Base-by-base conservation (phyloP, 2,888 invertebrate genomes). In the Meghimatium bilineatum region DNA sequence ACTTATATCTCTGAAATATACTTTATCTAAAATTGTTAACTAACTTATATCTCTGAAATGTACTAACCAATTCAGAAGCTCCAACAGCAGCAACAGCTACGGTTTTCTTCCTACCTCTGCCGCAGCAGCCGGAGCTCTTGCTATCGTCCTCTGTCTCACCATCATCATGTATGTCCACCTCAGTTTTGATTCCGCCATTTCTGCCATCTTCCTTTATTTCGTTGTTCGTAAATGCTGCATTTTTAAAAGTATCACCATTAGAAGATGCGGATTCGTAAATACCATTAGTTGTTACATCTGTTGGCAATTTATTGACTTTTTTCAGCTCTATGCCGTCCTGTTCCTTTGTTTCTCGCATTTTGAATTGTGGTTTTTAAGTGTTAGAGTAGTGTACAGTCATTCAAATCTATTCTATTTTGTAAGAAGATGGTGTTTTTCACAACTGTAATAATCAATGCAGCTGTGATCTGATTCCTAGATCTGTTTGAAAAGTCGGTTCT, bases 61-160 rank as follows among this genome's bases (percentile, higher is more conserved):
- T 29, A 76, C 76, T 60, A 2, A 76, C 76, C 76, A 76, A 60
- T 60, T 76, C 76, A 34, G 17, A 2, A n/a, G 36, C 56, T 60
- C 76, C 76, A 60, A 76, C 76, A 32, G 60, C 38, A 8, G 63
- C n/a, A n/a, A n/a, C n/a, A 34, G 63, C 20, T 38, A 8, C 23
- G 29, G 20, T 75, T 23, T 75, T 34, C 34, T 75, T 75, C 17
- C 26, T 8, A 1, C 23, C 32, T 34, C 56, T 52, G 23, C 80
- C 44, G 69, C 69, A 80, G 32, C 67, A 69, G n/a, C 44, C 80
- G 49, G 29, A 32, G 23, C 20, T 44, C 49, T n/a, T 69, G 32
- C 52, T 52, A 3, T 69, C 79, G 1, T 66, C 63, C 38, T 2
- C 66, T 10, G 26, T 34, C 23, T 36, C 60, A 38, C 1, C 79